Base-by-base conservation (phyloP, 2,888 invertebrate species). In the Aquatica leii region DNA sequence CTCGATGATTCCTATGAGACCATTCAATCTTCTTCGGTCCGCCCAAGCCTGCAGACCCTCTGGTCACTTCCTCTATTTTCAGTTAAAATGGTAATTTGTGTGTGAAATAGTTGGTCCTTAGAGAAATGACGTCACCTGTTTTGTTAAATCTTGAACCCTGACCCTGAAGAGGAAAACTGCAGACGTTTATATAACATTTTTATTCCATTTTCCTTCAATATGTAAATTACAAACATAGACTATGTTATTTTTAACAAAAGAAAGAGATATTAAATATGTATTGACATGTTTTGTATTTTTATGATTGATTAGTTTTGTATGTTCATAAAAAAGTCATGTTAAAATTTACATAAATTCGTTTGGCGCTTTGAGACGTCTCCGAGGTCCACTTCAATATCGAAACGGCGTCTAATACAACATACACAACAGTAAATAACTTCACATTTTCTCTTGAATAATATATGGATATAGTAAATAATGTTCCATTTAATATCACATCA, bases 31-130 rank as follows among this genome's bases (percentile, higher is more conserved):
- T 82, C 77, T 73, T 77, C 72, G 74, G 71, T 66, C 65, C 77
- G 78, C 78, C 79, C 78, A 75, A 69, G 71, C 75, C 74, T 67
- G 73, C 71, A 76, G 74, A 73, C 77, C 78, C 78, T 76, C 72
- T 73, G 76, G 79, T 75, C 77, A 77, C 75, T 72, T 75, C 76
- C 76, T 75, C 72, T 71, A 76, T 75, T 77, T 77, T 75, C 76
- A 74, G 79, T 80, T 82, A 81, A 82, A 80, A 80, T 81, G 81
- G 81, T 81, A 81, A 82, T 81, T 81, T 81, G 78, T 81, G 80
- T 80, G 80, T 70, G 74, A 76, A 73, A 75, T 74, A 72, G 72
- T 69, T 67, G 62, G 70, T 74, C 78, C 76, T 68, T 54, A 59
- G 78, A 73, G 78, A 77, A 76, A 70, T 76, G 76, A 76, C 77